Percentiles rank a stretch among this genome's conserved stretches.
Conservation (phyloP, 2,888 invertebrate species). For the Eupeodes latifasciatus region DNA sequence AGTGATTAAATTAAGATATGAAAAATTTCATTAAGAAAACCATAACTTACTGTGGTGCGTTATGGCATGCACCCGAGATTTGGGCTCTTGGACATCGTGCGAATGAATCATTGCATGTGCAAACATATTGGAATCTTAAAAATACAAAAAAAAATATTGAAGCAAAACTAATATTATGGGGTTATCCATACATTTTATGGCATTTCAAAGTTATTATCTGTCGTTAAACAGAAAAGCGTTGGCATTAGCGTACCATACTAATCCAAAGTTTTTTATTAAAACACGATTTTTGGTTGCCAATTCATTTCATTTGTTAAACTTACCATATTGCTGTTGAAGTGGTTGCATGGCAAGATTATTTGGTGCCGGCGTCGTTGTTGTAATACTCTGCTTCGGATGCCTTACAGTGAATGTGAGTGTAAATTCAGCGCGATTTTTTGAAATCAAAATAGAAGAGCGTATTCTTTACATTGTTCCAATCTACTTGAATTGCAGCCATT, state of each 20-base stretch:
- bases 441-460: too few species aligned
- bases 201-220: too few species aligned
- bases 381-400: constrained; percentile 89
- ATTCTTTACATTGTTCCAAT: too few species aligned
- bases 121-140: constrained; percentile 83
- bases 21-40: not conserved
- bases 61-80: constrained; percentile 81
- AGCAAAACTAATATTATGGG: not conserved
- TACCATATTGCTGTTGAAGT: constrained; percentile 76
- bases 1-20: not conserved
- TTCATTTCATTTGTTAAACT: not conserved
- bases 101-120: constrained; percentile 84
- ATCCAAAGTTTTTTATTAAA: too few species aligned
- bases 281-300: not conserved
- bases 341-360: constrained; percentile 85
- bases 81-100: constrained; percentile 83
- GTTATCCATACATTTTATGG: too few species aligned
- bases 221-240: not conserved
- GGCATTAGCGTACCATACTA: too few species aligned
- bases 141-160: constrained; percentile 5
- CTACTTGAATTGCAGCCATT: too few species aligned
- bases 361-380: constrained; percentile 86
- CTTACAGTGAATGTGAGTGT: constrained; percentile 96
- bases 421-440: constrained; percentile 98
- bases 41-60: constrained; percentile 80